Conservation (phyloP, 2,113 vertebrate genomes). For the Lethenteron reissneri region DNA sequence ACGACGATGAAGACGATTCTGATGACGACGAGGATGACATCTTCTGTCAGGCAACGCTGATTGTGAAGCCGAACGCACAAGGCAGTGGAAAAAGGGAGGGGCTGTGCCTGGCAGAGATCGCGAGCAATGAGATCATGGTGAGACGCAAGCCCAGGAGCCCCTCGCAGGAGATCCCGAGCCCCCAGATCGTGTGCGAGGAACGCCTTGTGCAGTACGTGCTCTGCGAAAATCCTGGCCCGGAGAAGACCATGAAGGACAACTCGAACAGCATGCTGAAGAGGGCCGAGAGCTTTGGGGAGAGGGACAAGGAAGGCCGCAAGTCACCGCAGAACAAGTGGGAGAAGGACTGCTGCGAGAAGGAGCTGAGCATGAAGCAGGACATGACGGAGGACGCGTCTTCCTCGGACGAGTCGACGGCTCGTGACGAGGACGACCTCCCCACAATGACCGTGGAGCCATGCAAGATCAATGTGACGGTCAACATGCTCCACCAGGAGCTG, state of each 20-base stretch:
- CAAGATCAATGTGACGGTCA: background rate
- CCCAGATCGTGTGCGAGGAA: background rate
- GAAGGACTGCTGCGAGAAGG: background rate
- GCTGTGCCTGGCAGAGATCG: background rate
- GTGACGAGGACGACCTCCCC: background rate
- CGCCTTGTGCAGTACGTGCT: background rate
- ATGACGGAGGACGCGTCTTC: background rate
- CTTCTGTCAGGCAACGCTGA: constrained; percentile 3
- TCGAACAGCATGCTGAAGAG: background rate
- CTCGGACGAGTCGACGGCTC: background rate
- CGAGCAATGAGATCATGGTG: constrained; percentile 1
- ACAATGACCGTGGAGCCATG: background rate
- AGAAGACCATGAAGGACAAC: background rate
- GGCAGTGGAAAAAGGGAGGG: background rate
- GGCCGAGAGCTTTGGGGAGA: background rate
- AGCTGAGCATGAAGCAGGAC: background rate
- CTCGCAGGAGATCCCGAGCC: background rate
- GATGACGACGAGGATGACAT: background rate
- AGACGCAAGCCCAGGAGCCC: constrained; percentile 3
- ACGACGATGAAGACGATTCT: background rate
- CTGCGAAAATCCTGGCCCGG: background rate
- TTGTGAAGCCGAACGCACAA: background rate
- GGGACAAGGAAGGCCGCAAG: background rate
- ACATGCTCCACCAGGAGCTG: constrained; percentile 2
- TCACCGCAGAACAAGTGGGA: background rate